Evolutionary conservation across 2,888 invertebrate species (phyloP).

Genomic region (Ischnura elegans): DNA sequence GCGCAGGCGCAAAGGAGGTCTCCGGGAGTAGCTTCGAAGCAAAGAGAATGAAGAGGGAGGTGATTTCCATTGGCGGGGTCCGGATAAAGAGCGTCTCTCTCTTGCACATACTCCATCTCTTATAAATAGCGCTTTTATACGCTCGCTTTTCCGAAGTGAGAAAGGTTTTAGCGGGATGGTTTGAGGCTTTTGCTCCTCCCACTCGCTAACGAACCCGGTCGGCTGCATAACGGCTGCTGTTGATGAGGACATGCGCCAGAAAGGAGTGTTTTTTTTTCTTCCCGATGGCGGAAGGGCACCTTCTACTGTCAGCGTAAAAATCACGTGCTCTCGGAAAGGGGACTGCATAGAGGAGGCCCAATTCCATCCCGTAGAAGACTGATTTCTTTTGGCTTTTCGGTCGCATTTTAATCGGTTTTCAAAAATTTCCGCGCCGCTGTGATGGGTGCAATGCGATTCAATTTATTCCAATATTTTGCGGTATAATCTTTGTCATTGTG

Average conservation of each 20-base stretch:
- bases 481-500: no score
- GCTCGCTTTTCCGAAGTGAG: slow-evolving; percentile 26
- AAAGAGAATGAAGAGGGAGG: slow-evolving; percentile 29
- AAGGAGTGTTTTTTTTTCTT: neutral
- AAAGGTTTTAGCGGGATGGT: neutral
- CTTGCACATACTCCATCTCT: slow-evolving; percentile 50
- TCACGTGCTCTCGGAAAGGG: no score
- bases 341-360: no score
- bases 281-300: neutral
- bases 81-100: neutral
- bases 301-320: no score
- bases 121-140: slow-evolving; percentile 42
- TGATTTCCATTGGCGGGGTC: slow-evolving; percentile 34
- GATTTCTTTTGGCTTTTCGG: no score
- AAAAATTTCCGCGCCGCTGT: no score
- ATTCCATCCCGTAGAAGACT: no score
- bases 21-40: no score
- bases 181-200: neutral
- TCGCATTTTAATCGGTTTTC: no score
- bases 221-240: slow-evolving; percentile 41
- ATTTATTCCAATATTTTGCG: no score
- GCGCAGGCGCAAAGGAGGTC: slow-evolving; percentile 36
- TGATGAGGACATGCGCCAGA: neutral
- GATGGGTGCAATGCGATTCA: no score
- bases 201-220: slow-evolving; percentile 34